A percentile compares a stretch with the other conserved stretches of the same genome.
phyloP scores from a whole-genome alignment of 2,797 vertebrate genomes.

The Paratrypauchen microcephalus region DNA sequence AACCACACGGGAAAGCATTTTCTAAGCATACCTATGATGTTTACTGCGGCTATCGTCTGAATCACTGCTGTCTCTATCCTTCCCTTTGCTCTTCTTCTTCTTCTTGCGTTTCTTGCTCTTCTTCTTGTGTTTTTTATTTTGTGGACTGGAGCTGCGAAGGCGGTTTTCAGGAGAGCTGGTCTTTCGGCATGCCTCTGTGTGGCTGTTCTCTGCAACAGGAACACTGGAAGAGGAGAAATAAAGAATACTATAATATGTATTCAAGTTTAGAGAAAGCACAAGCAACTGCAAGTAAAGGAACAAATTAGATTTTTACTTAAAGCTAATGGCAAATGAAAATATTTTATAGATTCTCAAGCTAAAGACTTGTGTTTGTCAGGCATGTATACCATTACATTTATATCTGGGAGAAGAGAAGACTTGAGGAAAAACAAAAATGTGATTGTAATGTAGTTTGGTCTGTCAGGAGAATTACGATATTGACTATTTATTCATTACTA shows the following conservation, averaged over 20 bases:
- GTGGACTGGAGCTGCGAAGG: constrained; percentile 30
- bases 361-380: neutral
- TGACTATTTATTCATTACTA: no score
- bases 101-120: constrained; percentile 80
- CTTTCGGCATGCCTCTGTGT: neutral
- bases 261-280: neutral
- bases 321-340: neutral
- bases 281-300: neutral
- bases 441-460: neutral
- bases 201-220: neutral
- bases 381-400: no score
- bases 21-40: constrained; percentile 38
- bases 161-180: constrained; percentile 3
- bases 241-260: neutral
- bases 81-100: constrained; percentile 61
- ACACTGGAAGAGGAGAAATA: constrained; percentile 18
- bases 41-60: constrained; percentile 49
- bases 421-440: neutral
- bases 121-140: constrained; percentile 71
- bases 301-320: neutral
- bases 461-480: no score
- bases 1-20: no score
- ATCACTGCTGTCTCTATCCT: constrained; percentile 70
- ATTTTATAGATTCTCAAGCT: neutral
- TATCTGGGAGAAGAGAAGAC: neutral